phyloP scores from a whole-genome alignment of 2,888 invertebrate species.

The Globia sparganii region DNA sequence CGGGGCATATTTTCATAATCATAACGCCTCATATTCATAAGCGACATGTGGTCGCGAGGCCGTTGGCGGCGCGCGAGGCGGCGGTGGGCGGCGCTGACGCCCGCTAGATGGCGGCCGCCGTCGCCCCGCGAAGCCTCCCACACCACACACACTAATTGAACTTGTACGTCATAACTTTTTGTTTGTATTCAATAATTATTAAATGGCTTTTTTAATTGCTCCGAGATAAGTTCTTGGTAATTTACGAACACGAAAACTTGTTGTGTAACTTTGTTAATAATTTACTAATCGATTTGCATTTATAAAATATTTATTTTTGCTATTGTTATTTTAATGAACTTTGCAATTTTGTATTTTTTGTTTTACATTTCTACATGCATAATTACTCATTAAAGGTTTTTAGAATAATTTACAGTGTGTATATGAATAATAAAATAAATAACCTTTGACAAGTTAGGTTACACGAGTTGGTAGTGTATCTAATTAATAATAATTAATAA shows the following conservation, averaged over 20 bases:
- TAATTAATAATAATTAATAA: constrained; percentile 41
- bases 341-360: constrained; percentile 40
- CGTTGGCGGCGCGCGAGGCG: constrained; percentile 73
- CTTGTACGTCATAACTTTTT: constrained; percentile 87
- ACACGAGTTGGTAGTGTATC: constrained; percentile 38
- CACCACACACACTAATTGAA: constrained; percentile 87
- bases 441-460: constrained; percentile 49
- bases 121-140: constrained; percentile 88
- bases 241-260: constrained; percentile 58
- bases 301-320: constrained; percentile 57
- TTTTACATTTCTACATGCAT: constrained; percentile 17
- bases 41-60: constrained; percentile 84
- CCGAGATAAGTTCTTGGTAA: constrained; percentile 66
- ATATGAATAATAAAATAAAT: constrained; percentile 52
- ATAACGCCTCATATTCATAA: constrained; percentile 91
- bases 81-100: constrained; percentile 85
- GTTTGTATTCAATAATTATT: constrained; percentile 79
- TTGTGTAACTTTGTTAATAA: constrained; percentile 57
- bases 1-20: constrained; percentile 91
- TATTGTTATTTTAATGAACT: constrained; percentile 47
- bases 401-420: constrained; percentile 22
- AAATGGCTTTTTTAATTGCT: constrained; percentile 68
- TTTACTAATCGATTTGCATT: constrained; percentile 54
- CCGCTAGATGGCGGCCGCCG: constrained; percentile 88
- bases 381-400: constrained; percentile 14